Base-by-base conservation (phyloP, 2,113 vertebrate genomes). In the Gymnarchus niloticus region DNA sequence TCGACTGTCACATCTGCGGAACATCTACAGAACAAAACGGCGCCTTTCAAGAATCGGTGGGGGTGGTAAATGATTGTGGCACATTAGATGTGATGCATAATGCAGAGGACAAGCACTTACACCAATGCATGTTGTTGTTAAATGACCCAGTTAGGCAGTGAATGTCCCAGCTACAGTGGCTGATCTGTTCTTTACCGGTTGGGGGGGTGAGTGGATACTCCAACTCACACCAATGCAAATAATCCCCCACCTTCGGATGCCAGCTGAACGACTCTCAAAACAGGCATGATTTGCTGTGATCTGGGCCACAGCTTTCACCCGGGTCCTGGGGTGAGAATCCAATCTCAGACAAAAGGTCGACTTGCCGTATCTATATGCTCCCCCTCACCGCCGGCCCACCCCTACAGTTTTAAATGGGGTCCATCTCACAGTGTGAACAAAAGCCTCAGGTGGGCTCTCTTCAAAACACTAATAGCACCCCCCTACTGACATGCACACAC, bases 61-160 rank as follows among this genome's bases (percentile, higher is more conserved):
- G 95, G 93, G 91, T 92, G 85, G 91, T 83, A 91, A 96, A 95
- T 95, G 94, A 94, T 95, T 95, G 95, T 94, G 95, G 94, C 96
- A 95, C 94, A 97, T 96, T 98, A 97, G 92, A 96, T 95, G 96
- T 97, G 96, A 99, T 98, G 96, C 95, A 99, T 99, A 97, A 98
- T 98, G 96, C 96, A 99, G 96, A 92, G 95, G 94, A 90, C 94
- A 94, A 97, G 96, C 94, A 96, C 94, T 91, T 96, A 95, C 94
- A 95, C 96, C 96, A 94, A 94, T 95, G 93, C 92, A 88, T 90
- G 91, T 95, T 95, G 97, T 98, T 98, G 97, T 98, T 97, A 96
- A 95, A 90, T 98, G 97, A 98, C 97, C 97, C 97, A 99, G 92
- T 97, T 98, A 95, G 95, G 93, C 88, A 88, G 94, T 93, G 93